Evolutionary conservation across 2,888 invertebrate genomes (phyloP).

Genomic region (Rhorus exstirpatorius): DNA sequence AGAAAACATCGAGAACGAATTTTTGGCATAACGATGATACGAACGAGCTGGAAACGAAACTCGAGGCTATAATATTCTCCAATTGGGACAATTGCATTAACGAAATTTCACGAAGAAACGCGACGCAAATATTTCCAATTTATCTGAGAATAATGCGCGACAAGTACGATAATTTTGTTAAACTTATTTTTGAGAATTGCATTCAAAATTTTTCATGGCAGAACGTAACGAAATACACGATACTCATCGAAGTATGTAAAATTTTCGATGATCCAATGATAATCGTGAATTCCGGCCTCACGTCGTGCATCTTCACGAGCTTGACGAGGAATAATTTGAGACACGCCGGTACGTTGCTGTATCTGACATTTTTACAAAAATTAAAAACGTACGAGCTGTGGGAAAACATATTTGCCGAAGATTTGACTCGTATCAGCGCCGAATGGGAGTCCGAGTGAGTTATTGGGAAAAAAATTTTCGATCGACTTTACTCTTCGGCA

Average conservation of each 20-base stretch:
- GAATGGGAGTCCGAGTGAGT: constrained; percentile 80
- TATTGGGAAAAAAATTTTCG: not conserved
- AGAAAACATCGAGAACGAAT: constrained; percentile 84
- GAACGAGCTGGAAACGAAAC: constrained; percentile 84
- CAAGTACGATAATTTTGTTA: constrained; percentile 78
- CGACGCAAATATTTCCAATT: constrained; percentile 85
- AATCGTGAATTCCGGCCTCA: constrained; percentile 73
- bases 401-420: constrained; percentile 85
- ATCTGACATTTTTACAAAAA: constrained; percentile 86
- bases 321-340: constrained; percentile 87
- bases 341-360: constrained; percentile 89
- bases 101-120: constrained; percentile 87
- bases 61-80: constrained; percentile 87
- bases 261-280: constrained; percentile 75
- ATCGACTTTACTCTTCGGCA: too few relatives aligned
- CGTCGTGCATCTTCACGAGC: constrained; percentile 81
- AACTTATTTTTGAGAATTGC: constrained; percentile 80
- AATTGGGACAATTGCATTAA: constrained; percentile 89
- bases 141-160: constrained; percentile 81
- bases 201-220: constrained; percentile 86
- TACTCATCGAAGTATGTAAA: constrained; percentile 87
- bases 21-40: constrained; percentile 82
- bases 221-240: constrained; percentile 88
- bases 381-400: constrained; percentile 86
- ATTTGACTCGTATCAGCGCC: constrained; percentile 72